phyloP scores from a whole-genome alignment of 2,888 invertebrate genomes.

The Hipparchia semele region DNA sequence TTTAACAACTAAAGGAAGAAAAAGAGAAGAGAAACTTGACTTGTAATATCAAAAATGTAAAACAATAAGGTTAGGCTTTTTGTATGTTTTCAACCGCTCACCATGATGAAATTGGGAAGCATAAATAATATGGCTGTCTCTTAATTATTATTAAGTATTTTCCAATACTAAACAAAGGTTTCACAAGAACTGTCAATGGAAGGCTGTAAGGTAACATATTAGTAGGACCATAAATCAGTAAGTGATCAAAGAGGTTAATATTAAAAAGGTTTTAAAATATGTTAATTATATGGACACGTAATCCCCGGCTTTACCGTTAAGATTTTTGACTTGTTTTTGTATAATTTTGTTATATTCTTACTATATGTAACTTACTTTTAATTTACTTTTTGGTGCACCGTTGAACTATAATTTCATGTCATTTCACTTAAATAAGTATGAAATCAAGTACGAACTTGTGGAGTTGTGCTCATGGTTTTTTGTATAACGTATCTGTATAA shows the following conservation, averaged over 20 bases:
- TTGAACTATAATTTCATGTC: too few species aligned
- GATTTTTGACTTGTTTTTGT: slow-evolving; percentile 35
- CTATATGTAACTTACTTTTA: background rate
- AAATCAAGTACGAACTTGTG: too few species aligned
- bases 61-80: background rate
- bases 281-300: slow-evolving; percentile 13
- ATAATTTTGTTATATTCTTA: slow-evolving; percentile 43
- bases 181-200: background rate
- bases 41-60: too few species aligned
- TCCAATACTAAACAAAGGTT: slow-evolving; percentile 14
- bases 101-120: background rate
- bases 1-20: too few species aligned
- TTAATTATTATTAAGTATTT: background rate
- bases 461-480: too few species aligned
- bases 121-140: slow-evolving; percentile 6
- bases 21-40: too few species aligned
- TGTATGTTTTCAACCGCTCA: background rate
- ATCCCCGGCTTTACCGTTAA: slow-evolving; percentile 41
- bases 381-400: background rate
- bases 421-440: too few species aligned
- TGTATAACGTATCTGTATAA: too few species aligned
- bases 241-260: slow-evolving; percentile 16
- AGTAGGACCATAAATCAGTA: slow-evolving; percentile 12
- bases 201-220: background rate
- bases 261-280: background rate